These are phyloP conservation scores for Acrossocheilus fasciatus DNA, from an alignment of 2,797 vertebrate genomes.

Conservation along the genomic window DNA sequence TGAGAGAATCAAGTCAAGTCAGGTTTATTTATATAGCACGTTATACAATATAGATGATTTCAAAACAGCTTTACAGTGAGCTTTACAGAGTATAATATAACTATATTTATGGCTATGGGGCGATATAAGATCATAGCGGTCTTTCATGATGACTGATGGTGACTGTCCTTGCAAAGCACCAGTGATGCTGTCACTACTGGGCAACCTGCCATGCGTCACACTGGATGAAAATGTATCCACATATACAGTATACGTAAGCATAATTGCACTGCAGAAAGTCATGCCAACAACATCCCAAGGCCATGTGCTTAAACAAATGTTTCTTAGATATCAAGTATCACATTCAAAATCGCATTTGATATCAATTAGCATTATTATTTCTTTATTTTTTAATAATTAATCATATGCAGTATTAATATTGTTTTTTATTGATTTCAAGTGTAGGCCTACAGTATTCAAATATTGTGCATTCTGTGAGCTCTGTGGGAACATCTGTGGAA, in stretches of 20 bases:
- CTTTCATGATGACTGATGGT: not conserved
- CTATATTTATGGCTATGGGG: not conserved
- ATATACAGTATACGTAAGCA: not conserved
- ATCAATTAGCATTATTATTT: not conserved
- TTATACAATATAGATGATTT: not conserved
- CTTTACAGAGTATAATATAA: not conserved
- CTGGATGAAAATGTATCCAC: slow-evolving; percentile 6
- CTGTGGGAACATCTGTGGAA: not conserved
- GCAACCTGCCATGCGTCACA: not conserved
- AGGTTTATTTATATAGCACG: not conserved
- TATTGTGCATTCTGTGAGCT: not conserved
- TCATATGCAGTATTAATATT: not conserved
- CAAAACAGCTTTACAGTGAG: not conserved
- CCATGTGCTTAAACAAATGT: not conserved
- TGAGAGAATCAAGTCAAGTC: not conserved
- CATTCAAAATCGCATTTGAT: not conserved
- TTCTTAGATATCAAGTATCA: not conserved
- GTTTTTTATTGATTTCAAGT: not conserved
- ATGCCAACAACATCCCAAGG: not conserved
- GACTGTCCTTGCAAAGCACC: not conserved
- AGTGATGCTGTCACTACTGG: not conserved
- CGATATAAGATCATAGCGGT: not conserved
- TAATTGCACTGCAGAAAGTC: not conserved
- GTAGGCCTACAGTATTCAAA: not conserved
- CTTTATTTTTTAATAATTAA: not conserved